phyloP scores from a whole-genome alignment of 2,797 vertebrate species.

The Paedocypris micromegethes region DNA sequence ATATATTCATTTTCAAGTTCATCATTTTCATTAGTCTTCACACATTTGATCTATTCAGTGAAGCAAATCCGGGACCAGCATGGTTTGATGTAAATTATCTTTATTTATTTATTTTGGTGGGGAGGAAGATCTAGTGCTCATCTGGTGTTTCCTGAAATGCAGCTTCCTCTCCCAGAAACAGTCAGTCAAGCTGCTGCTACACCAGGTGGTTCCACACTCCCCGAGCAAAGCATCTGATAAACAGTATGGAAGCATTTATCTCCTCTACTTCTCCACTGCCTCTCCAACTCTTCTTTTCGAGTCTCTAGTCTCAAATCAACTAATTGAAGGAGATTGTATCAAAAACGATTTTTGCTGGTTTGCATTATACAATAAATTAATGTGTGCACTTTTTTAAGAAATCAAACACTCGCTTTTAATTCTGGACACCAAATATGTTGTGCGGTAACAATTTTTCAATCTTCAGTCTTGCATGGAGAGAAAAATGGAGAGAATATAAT shows the following conservation, averaged over 20 bases:
- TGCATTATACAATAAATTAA: too few species aligned
- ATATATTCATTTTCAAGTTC: too few species aligned
- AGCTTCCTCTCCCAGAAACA: slow-evolving; percentile 19
- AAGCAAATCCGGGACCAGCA: slow-evolving; percentile 17
- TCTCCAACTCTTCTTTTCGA: too few species aligned
- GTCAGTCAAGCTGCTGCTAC: slow-evolving; percentile 33
- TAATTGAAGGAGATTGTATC: too few species aligned
- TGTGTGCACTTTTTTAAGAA: too few species aligned
- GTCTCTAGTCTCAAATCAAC: too few species aligned
- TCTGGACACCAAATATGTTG: too few species aligned
- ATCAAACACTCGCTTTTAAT: too few species aligned
- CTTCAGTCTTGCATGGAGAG: too few species aligned
- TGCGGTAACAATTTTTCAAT: too few species aligned
- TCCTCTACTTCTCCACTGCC: background rate
- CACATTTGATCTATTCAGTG: slow-evolving; percentile 60
- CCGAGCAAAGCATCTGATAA: slow-evolving; percentile 32
- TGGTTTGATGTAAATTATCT: slow-evolving; percentile 5
- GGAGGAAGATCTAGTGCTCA: slow-evolving; percentile 38
- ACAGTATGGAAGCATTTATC: slow-evolving; percentile 15
- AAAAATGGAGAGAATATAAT: too few species aligned
- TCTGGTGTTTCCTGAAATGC: slow-evolving; percentile 31
- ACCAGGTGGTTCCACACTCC: slow-evolving; percentile 32
- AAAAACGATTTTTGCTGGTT: too few species aligned
- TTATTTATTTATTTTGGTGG: slow-evolving; percentile 40
- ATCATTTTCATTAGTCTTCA: slow-evolving; percentile 42